These are phyloP conservation scores for Hirtodrosophila cameraria DNA, from an alignment of 2,888 invertebrate species.

Conservation along the genomic window DNA sequence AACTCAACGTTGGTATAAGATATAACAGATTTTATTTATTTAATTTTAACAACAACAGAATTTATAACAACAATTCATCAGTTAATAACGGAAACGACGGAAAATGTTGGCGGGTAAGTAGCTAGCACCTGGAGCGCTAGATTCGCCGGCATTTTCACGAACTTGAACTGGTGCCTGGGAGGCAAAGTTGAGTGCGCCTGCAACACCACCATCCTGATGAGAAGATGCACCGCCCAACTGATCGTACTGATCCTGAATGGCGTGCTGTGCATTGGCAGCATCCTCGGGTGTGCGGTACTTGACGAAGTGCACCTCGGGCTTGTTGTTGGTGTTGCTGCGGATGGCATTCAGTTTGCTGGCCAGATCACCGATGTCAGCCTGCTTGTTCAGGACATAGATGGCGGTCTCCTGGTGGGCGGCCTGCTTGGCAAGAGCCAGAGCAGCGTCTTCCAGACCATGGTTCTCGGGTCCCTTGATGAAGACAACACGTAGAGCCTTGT, in stretches of 20 bases:
- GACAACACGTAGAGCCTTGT: conserved; percentile 78
- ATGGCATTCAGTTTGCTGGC: conserved; percentile 60
- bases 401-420: conserved; percentile 69
- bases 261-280: conserved; percentile 61
- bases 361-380: conserved; percentile 66
- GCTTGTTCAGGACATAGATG: conserved; percentile 79
- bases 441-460: conserved; percentile 66
- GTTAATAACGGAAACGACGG: conserved; percentile 57
- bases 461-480: conserved; percentile 78
- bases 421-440: conserved; percentile 64
- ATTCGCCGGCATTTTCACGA: conserved; percentile 13
- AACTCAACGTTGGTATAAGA: background rate
- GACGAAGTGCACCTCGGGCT: conserved; percentile 73
- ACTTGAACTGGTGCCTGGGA: conserved; percentile 43
- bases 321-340: conserved; percentile 62
- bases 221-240: conserved; percentile 63
- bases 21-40: conserved; percentile 23
- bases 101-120: conserved; percentile 73
- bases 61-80: conserved; percentile 11
- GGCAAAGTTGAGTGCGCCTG: conserved; percentile 67
- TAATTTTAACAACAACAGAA: conserved; percentile 35
- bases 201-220: conserved; percentile 70
- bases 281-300: conserved; percentile 72
- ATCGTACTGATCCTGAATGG: conserved; percentile 67
- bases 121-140: conserved; percentile 53